phyloP scores from a whole-genome alignment of 2,888 invertebrate species.

The Hydrotaea cyrtoneurina region DNA sequence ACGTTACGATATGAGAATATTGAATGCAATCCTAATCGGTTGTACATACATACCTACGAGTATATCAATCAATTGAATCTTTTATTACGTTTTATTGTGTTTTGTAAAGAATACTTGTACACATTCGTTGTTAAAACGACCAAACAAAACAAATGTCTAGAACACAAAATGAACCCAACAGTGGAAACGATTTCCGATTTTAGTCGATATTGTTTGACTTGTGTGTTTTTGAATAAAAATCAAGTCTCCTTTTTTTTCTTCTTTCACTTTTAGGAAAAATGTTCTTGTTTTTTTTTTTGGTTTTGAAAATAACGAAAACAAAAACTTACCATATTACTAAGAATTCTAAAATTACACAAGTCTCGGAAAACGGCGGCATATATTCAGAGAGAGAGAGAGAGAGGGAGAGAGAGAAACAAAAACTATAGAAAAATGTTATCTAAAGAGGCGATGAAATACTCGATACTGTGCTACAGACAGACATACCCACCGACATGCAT shows the following conservation, averaged over 20 bases:
- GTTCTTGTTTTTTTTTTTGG: slow-evolving; percentile 43
- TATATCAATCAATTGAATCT: neutral
- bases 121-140: neutral
- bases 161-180: neutral
- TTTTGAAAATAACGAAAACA: slow-evolving; percentile 69
- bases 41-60: neutral
- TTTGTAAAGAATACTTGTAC: neutral
- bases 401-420: neutral
- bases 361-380: slow-evolving; percentile 50
- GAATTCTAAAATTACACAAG: slow-evolving; percentile 75
- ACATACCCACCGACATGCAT: neutral
- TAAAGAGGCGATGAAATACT: slow-evolving; percentile 35
- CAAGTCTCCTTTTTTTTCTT: neutral
- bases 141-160: neutral
- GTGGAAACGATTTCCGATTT: slow-evolving; percentile 50
- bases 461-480: slow-evolving; percentile 17
- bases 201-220: slow-evolving; percentile 52
- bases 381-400: too few relatives aligned
- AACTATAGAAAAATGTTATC: slow-evolving; percentile 46
- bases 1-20: neutral
- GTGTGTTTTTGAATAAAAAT: neutral
- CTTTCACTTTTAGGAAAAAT: slow-evolving; percentile 12
- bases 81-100: neutral
- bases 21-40: neutral
- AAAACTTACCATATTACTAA: slow-evolving; percentile 72